Conservation (phyloP, 1,140 invertebrate genomes). For the Oryzaephilus surinamensis region DNA sequence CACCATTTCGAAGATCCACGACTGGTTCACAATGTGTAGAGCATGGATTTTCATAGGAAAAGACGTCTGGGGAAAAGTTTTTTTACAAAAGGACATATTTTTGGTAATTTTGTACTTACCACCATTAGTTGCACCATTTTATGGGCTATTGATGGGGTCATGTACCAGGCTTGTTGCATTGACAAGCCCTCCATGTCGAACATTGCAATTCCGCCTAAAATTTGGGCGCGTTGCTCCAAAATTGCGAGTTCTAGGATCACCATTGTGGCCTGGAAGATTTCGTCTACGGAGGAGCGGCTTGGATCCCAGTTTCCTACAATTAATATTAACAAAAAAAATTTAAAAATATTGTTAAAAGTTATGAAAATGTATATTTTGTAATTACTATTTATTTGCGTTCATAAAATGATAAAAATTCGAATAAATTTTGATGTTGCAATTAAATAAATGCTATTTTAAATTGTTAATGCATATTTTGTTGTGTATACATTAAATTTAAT, state of each 20-base stretch:
- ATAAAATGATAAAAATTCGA: too few species aligned
- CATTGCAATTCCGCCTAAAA: slow-evolving; percentile 63
- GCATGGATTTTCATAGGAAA: slow-evolving; percentile 63
- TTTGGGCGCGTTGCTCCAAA: slow-evolving; percentile 59
- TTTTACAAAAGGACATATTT: not conserved
- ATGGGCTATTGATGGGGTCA: slow-evolving; percentile 56
- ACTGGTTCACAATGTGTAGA: slow-evolving; percentile 67
- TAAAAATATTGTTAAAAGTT: not conserved
- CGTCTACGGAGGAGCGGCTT: slow-evolving; percentile 50
- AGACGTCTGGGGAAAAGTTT: slow-evolving; percentile 42
- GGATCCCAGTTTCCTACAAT: slow-evolving; percentile 65
- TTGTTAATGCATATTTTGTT: too few species aligned
- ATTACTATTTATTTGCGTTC: too few species aligned
- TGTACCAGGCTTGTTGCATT: slow-evolving; percentile 57
- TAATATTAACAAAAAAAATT: slow-evolving; percentile 16
- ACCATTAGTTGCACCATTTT: slow-evolving; percentile 55
- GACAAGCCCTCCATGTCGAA: slow-evolving; percentile 62
- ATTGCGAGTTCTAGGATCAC: slow-evolving; percentile 60
- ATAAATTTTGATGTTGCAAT: too few species aligned
- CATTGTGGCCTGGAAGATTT: slow-evolving; percentile 62
- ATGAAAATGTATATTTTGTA: too few species aligned
- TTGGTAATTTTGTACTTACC: slow-evolving; percentile 39
- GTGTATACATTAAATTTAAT: too few species aligned
- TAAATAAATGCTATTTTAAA: too few species aligned
- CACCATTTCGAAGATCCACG: slow-evolving; percentile 68